Base-by-base conservation (phyloP, 92 coral and sea anemone species). In the Phenganax marumi region DNA sequence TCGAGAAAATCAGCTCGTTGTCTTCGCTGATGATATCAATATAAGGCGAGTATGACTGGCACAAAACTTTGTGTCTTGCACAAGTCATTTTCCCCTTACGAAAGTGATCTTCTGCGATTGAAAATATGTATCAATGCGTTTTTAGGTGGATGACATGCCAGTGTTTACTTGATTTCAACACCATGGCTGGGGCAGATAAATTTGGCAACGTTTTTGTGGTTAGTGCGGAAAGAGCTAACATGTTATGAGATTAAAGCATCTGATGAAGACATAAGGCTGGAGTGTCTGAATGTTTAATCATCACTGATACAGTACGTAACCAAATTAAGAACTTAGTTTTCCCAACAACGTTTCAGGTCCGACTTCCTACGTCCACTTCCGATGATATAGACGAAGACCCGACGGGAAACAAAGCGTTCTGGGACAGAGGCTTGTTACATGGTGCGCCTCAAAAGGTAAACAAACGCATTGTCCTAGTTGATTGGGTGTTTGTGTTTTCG, bases 351-450 rank as follows among this genome's bases (percentile, higher is more conserved):
- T 10, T 71, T 39, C 57, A 93, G 98, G 89, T 92, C 73, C 98
- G 98, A 25, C 91, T 95, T 3, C 83, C 95, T 23, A 17, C 90
- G 11, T 89, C 88, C 69, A 89, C 97, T 16, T 89, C 85, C 46
- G 98, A 95, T 69, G 98, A 95, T 26, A 88, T 95, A 26, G 98
- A 95, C 55, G 98, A 95, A 83, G 98, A 95, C 66, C 98, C 98
- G 22, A 95, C 98, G 8, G 98, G 98, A 54, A 95, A 93, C 85
- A 95, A 95, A 60, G 98, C 98, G 86, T 95, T 95, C 91, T 95
- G 98, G 98, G 98, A 95, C 85, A 87, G 98, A 16, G 98, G 98
- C 49, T 86, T 95, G 74, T 75, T 95, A 22, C 93, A 95, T 63
- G 98, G 98, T 22, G 98, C 98, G 24, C 98, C 92, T 8, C 98